Conservation (phyloP, 1,140 invertebrate species). For the Drosophila pseudoobscura region DNA sequence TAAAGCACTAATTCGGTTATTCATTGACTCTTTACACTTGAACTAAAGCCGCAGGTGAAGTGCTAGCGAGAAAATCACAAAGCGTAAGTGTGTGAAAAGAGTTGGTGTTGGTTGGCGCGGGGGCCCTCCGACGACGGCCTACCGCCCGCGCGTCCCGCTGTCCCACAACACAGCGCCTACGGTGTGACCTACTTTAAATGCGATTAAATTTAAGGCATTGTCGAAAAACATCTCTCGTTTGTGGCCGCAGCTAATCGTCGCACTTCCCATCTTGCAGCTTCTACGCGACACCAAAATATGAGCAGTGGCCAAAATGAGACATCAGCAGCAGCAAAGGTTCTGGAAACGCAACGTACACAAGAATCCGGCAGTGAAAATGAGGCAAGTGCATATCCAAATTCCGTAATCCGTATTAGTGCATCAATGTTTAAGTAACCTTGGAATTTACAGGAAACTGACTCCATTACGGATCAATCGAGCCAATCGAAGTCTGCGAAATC, state of each 20-base stretch:
- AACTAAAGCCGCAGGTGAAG: constrained; percentile 38
- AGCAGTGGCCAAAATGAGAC: constrained; percentile 82
- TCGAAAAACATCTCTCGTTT: constrained; percentile 15
- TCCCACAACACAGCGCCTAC: constrained; percentile 15
- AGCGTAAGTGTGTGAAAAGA: constrained; percentile 58
- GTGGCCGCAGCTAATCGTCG: constrained; percentile 21
- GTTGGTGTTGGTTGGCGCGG: constrained; percentile 19
- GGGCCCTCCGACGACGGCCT: constrained; percentile 3
- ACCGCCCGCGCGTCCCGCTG: constrained; percentile 9
- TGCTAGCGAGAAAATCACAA: constrained; percentile 50
- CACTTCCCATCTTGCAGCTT: constrained; percentile 28
- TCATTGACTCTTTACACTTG: constrained; percentile 1
- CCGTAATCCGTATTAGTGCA: background rate
- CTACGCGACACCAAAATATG: constrained; percentile 73
- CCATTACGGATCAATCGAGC: constrained; percentile 77
- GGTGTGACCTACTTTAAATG: constrained; percentile 72
- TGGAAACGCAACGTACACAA: constrained; percentile 74
- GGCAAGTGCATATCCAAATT: constrained; percentile 35
- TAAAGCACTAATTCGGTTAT: constrained; percentile 16
- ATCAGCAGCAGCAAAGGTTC: constrained; percentile 77
- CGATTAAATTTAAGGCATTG: constrained; percentile 44
- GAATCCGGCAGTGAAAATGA: constrained; percentile 82
- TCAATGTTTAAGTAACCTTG: constrained; percentile 3
- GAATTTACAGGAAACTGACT: constrained; percentile 65
- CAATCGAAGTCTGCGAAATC: constrained; percentile 73